Base-by-base conservation (phyloP, 2,797 vertebrate species). In the Enteromius radiatus region DNA sequence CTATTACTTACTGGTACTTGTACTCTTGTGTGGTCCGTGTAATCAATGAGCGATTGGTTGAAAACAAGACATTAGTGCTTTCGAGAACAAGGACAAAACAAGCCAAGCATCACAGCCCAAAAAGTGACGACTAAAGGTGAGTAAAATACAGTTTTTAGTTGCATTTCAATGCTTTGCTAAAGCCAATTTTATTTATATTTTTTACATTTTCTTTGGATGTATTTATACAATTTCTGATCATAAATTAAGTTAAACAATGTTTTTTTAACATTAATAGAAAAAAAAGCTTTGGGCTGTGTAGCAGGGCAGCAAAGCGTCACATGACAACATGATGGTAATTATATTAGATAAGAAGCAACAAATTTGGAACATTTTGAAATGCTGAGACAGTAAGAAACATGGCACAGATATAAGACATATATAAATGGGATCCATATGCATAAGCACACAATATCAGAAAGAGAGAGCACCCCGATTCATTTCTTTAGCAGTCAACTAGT, bases 1-100 rank as follows among this genome's bases (percentile, higher is more conserved):
- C 93, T 92, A 89, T 92, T 96, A 96, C 95, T 96, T 96, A 96
- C 95, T 95, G 92, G 92, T 85, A 90, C 87, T 92, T 89, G 94
- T 89, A 94, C 93, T 95, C 94, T 95, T 91, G 95, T 93, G 93
- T 89, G 93, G 93, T 96, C 95, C 95, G 91, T 94, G 92, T 95
- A 92, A 95, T 94, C 95, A 96, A 95, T 93, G 93, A 95, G 92
- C 93, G 89, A 93, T 94, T 94, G 93, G 94, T 95, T 95, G 93
- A 96, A 96, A 96, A 96, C 94, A 96, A 96, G 95, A 96, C 95
- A 95, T 96, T 96, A 96, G 95, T 95, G 94, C 92, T 94, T 95
- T 95, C 89, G 91, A 92, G 92, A 94, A 93, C 92, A 94, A 88
- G 93, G 93, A 95, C 94, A 96, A 91, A 92, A 95, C 94, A 94